Evolutionary conservation across 23 tunicate genomes (phyloP).

Genomic region (Clavelina lepadiformis): DNA sequence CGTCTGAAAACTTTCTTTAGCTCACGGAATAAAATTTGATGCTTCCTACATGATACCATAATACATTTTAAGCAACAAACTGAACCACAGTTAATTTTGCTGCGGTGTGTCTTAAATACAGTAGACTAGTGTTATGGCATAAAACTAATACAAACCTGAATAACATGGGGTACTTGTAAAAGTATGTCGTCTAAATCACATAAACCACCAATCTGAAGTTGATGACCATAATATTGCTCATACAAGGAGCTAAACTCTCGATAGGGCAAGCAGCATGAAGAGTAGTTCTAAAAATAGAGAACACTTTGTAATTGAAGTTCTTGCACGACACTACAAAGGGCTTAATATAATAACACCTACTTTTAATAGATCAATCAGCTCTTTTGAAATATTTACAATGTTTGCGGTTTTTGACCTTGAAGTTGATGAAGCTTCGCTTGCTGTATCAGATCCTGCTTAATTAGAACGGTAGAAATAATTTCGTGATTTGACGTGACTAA

Average conservation of each 20-base stretch:
- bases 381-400: slow-evolving; percentile 35
- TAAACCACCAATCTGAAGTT: slow-evolving; percentile 14
- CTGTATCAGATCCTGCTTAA: slow-evolving; percentile 75
- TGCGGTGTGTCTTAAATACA: too few species aligned
- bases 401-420: slow-evolving; percentile 53
- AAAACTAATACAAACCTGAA: too few species aligned
- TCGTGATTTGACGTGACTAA: too few species aligned
- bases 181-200: slow-evolving; percentile 26
- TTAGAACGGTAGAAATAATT: too few species aligned
- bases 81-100: too few species aligned
- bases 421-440: slow-evolving; percentile 43
- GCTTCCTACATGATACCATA: too few species aligned
- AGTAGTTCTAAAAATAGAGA: background rate
- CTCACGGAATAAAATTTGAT: too few species aligned
- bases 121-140: too few species aligned
- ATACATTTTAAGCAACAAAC: too few species aligned
- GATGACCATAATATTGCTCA: too few species aligned
- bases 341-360: slow-evolving; percentile 2
- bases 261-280: background rate
- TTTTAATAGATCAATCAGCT: slow-evolving; percentile 68
- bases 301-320: background rate
- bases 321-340: background rate
- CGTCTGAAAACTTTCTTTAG: too few species aligned
- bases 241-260: too few species aligned
- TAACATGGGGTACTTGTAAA: slow-evolving; percentile 66